Base-by-base conservation (phyloP, 2,113 vertebrate species). In the Ranitomeya imitator region DNA sequence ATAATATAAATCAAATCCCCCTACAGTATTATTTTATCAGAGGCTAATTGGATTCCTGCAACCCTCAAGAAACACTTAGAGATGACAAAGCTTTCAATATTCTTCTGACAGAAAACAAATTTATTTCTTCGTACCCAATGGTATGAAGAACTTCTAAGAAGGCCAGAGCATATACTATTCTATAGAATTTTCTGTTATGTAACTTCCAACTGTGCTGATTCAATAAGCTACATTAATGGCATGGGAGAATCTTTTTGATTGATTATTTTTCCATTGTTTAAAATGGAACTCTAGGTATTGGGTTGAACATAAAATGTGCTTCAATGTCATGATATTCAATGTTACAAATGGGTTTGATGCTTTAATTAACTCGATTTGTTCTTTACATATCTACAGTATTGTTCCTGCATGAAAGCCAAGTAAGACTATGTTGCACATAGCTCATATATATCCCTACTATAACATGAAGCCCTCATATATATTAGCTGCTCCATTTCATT, bases 81-180 rank as follows among this genome's bases (percentile, higher is more conserved):
- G 61, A 87, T 87, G 86, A 81, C 86, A 87, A 87, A 87, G 77
- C 77, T 87, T 87, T 87, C 61, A 80, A 87, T 87, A 87, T 80
- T 79, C 78, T 87, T 69, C 77, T 81, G 86, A 69, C 86, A 87
- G 86, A 87, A 79, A 80, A 87, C 76, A 87, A 81, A 87, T 80
- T 79, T 79, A 87, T 87, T 71, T 87, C 77, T 80, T 63, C n/a
- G 18, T 87, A 87, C 77, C 86, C 77, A 87, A 57, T 55, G 63
- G 86, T 80, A 80, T 31, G 52, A 71, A 71, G 63, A 86, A 54
- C 74, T 79, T 60, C 85, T 86, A 79, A 79, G 76, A 79, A 79
- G 76, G 85, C 74, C 76, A 86, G 9, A 71, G 79, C 18, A 79
- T 21, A 79, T 31, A 15, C 51, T 69, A 14, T 67, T 16, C 74